These are phyloP conservation scores for Polyommatus iphigenia DNA, from an alignment of 2,888 invertebrate species.

Conservation along the genomic window DNA sequence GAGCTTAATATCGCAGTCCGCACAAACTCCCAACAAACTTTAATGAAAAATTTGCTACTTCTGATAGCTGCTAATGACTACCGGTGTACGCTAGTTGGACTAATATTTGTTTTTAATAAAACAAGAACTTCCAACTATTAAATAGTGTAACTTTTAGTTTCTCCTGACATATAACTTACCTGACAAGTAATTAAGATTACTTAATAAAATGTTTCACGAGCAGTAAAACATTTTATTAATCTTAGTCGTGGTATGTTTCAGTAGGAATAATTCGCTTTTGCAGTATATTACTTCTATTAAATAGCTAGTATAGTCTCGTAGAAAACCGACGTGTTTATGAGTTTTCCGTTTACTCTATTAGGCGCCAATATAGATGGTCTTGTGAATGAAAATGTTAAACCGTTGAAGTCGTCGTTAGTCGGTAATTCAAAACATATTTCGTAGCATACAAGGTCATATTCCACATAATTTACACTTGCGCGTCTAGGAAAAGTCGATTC, in stretches of 20 bases:
- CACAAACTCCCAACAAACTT: conserved; percentile 4
- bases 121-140: background rate
- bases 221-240: too few relatives aligned
- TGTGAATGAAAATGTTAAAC: background rate
- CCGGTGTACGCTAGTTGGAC: background rate
- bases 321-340: too few relatives aligned
- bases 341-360: too few relatives aligned
- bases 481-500: conserved; percentile 15
- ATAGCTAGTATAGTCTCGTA: too few relatives aligned
- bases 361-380: too few relatives aligned
- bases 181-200: too few relatives aligned
- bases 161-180: background rate
- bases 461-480: background rate
- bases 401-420: background rate
- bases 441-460: background rate
- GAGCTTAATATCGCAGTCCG: conserved; percentile 1
- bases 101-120: background rate
- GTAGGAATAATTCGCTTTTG: too few relatives aligned
- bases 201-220: too few relatives aligned
- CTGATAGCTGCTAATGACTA: conserved; percentile 14
- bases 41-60: conserved; percentile 9
- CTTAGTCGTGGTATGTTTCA: too few relatives aligned
- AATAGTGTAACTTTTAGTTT: background rate
- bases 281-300: too few relatives aligned
- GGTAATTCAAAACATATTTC: background rate